Conservation (phyloP, 2,797 vertebrate genomes). For the Catamblyrhynchus diadema region DNA sequence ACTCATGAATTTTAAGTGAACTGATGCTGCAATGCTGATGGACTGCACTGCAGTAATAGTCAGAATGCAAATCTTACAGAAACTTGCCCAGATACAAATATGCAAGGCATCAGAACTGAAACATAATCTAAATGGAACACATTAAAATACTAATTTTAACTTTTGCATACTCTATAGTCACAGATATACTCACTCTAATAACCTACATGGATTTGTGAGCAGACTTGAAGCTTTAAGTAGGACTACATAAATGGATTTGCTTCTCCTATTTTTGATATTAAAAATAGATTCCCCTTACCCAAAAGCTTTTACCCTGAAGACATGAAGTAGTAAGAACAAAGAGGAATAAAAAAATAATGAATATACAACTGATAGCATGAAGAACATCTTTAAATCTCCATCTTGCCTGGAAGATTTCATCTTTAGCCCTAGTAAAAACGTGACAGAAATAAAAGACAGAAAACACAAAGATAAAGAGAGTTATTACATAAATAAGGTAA, state of each 20-base stretch:
- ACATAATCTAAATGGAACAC: not conserved
- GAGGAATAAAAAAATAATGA: slow-evolving; percentile 31
- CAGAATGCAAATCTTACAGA: not conserved
- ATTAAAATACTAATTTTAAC: not conserved
- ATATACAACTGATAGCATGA: slow-evolving; percentile 49
- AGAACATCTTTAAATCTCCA: slow-evolving; percentile 55
- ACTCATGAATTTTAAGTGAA: not conserved
- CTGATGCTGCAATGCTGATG: not conserved
- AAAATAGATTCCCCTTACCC: slow-evolving; percentile 64
- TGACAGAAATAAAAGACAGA: slow-evolving; percentile 56
- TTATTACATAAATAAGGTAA: slow-evolving; percentile 15
- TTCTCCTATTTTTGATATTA: not conserved
- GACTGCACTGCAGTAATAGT: not conserved
- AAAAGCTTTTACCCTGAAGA: slow-evolving; percentile 56
- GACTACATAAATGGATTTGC: not conserved
- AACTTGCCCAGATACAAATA: not conserved
- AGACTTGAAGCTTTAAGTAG: not conserved
- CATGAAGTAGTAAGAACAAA: slow-evolving; percentile 57
- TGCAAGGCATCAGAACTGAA: not conserved
- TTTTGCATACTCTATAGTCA: not conserved
- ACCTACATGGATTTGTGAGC: not conserved
- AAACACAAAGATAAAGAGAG: slow-evolving; percentile 46
- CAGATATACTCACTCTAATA: not conserved
- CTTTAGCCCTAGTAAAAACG: slow-evolving; percentile 55
- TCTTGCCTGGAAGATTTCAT: slow-evolving; percentile 56